Evolutionary conservation across 2,113 vertebrate species (phyloP).

Genomic region (Salvelinus sp.): DNA sequence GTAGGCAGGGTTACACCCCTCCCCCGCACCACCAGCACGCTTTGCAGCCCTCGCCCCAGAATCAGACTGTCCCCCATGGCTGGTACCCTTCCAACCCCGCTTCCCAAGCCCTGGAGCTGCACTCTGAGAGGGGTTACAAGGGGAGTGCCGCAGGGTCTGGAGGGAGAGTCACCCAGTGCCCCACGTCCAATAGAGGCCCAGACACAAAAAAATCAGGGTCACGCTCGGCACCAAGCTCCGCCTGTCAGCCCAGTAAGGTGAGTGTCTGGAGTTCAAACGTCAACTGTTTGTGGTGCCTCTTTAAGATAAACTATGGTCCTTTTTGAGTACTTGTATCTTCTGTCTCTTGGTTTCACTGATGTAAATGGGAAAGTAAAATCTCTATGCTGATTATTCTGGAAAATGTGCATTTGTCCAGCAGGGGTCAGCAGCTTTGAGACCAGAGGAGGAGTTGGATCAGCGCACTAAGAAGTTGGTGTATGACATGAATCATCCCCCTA

Average conservation of each 20-base stretch:
- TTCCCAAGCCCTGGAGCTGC: constrained; percentile 62
- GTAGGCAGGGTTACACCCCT: constrained; percentile 76
- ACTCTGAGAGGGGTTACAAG: constrained; percentile 62
- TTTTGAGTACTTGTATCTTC: not conserved
- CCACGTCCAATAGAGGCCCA: constrained; percentile 58
- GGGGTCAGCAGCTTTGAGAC: constrained; percentile 62
- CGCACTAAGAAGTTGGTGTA: constrained; percentile 88
- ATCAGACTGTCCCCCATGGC: constrained; percentile 50
- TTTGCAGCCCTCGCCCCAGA: constrained; percentile 56
- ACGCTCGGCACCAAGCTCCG: constrained; percentile 38
- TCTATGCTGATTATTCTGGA: too few species aligned
- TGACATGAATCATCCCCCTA: constrained; percentile 84
- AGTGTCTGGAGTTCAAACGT: not conserved
- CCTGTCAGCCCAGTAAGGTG: constrained; percentile 71
- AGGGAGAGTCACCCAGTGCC: constrained; percentile 53
- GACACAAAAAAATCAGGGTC: constrained; percentile 50
- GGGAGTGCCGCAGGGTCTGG: constrained; percentile 50
- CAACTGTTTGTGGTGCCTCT: too few species aligned
- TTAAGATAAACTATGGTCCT: not conserved
- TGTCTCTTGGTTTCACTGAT: too few species aligned
- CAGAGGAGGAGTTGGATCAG: constrained; percentile 85
- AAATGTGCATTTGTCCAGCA: constrained; percentile 44
- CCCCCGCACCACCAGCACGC: constrained; percentile 72
- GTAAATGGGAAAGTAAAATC: too few species aligned
- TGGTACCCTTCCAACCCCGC: constrained; percentile 68